Evolutionary conservation across 2,888 invertebrate species (phyloP).

Genomic region (Drosophila siamana): DNA sequence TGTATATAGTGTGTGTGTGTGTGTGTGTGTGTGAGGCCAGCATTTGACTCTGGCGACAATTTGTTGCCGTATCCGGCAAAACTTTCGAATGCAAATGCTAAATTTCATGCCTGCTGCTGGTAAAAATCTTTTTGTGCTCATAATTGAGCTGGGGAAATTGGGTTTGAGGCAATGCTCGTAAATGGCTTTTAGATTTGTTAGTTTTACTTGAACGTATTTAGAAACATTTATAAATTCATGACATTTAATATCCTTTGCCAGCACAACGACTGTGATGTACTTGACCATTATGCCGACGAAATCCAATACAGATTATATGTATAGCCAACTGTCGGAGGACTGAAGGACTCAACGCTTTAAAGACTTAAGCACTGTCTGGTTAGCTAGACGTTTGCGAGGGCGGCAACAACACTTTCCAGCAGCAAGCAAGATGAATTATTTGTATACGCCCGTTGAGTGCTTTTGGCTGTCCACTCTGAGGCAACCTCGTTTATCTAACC

Average conservation of each 20-base stretch:
- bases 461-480: conserved; percentile 1
- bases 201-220: conserved; percentile 18
- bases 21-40: conserved; percentile 26
- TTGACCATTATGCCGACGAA: conserved; percentile 32
- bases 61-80: conserved; percentile 52
- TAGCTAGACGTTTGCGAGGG: conserved; percentile 1
- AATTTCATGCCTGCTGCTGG: conserved; percentile 27
- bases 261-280: neutral
- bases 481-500: conserved; percentile 7
- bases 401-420: conserved; percentile 7
- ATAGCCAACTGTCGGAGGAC: conserved; percentile 15
- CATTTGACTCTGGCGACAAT: conserved; percentile 63
- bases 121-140: conserved; percentile 44
- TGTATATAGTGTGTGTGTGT: no score
- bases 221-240: conserved; percentile 51
- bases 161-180: conserved; percentile 50
- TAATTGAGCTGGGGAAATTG: conserved; percentile 60
- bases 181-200: conserved; percentile 54
- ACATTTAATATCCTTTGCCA: conserved; percentile 46
- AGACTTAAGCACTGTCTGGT: conserved; percentile 14
- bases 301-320: conserved; percentile 48
- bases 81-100: conserved; percentile 56
- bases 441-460: conserved; percentile 1
- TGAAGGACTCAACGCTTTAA: conserved; percentile 17
- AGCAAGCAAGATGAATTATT: conserved; percentile 10